Evolutionary conservation across 2,888 invertebrate species (phyloP).

Genomic region (Hirtodrosophila cameraria): DNA sequence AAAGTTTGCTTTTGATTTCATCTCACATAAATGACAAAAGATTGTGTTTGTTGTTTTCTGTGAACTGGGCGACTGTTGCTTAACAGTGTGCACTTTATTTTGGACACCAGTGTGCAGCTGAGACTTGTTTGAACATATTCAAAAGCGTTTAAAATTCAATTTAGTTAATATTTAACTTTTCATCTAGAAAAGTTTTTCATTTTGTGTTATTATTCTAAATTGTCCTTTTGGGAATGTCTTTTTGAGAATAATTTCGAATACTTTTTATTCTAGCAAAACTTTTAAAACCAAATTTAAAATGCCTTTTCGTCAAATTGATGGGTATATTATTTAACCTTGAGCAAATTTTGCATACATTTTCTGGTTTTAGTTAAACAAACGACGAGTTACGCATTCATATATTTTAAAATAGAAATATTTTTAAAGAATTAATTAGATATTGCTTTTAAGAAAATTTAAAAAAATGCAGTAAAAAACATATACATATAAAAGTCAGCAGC

Average conservation of each 20-base stretch:
- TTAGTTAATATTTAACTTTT: no score
- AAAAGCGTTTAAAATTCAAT: no score
- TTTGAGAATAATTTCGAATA: no score
- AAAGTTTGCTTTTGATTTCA: slow-evolving; percentile 28
- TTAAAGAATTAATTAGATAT: slow-evolving; percentile 26
- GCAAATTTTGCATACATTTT: slow-evolving; percentile 5
- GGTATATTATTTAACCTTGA: no score
- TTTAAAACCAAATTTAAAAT: no score
- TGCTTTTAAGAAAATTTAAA: slow-evolving; percentile 9
- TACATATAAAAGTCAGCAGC: slow-evolving; percentile 15
- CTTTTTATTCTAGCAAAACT: no score
- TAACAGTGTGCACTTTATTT: slow-evolving; percentile 6
- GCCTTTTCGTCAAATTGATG: no score
- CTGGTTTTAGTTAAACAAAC: slow-evolving; percentile 7
- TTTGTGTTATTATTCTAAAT: no score
- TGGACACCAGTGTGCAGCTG: slow-evolving; percentile 16
- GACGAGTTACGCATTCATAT: slow-evolving; percentile 23
- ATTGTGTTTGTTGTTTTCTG: slow-evolving; percentile 2
- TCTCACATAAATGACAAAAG: neutral
- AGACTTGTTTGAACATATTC: no score
- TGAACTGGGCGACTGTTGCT: neutral
- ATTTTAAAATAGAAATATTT: slow-evolving; percentile 35
- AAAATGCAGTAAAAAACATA: slow-evolving; percentile 33
- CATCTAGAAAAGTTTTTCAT: no score
- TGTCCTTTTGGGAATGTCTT: no score